Evolutionary conservation across 1,140 invertebrate species (phyloP).

Genomic region (Drosophila bocqueti): DNA sequence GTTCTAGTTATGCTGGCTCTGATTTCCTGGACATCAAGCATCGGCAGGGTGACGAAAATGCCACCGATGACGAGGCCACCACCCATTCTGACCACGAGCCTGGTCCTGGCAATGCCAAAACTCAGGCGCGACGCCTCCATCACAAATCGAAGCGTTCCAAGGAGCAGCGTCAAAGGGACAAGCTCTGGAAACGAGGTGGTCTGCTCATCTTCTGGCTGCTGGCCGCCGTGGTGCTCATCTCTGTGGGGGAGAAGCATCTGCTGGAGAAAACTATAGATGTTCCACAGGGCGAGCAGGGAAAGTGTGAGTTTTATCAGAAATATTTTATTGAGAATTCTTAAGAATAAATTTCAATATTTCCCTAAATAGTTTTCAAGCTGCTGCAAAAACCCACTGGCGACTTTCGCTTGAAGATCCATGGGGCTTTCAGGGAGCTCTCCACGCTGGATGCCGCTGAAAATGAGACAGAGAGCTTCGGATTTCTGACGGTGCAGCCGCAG

Average conservation of each 20-base stretch:
- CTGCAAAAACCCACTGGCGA: conserved; percentile 72
- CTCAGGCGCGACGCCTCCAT: conserved; percentile 54
- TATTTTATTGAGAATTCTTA: neutral
- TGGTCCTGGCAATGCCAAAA: conserved; percentile 69
- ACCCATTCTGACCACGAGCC: conserved; percentile 78
- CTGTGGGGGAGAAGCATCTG: conserved; percentile 76
- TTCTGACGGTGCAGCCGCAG: conserved; percentile 73
- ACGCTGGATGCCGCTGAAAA: conserved; percentile 33
- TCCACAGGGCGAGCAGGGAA: conserved; percentile 62
- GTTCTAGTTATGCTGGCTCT: conserved; percentile 68
- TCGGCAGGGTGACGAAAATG: conserved; percentile 47
- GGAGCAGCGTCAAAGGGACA: conserved; percentile 62
- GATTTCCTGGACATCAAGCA: conserved; percentile 65
- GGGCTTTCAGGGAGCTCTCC: conserved; percentile 60
- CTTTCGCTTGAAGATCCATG: conserved; percentile 67
- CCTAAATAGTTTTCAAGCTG: conserved; percentile 61
- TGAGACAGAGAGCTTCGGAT: conserved; percentile 49
- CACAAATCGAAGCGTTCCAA: conserved; percentile 73
- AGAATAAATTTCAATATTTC: too few species aligned
- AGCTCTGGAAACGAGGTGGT: conserved; percentile 59
- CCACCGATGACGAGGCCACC: conserved; percentile 74
- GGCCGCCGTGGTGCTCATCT: conserved; percentile 70
- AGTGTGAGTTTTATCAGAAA: conserved; percentile 46
- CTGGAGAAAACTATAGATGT: conserved; percentile 76
- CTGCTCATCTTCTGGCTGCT: conserved; percentile 71